Evolutionary conservation across 2,888 invertebrate species (phyloP).

Genomic region (Auanema sp.): DNA sequence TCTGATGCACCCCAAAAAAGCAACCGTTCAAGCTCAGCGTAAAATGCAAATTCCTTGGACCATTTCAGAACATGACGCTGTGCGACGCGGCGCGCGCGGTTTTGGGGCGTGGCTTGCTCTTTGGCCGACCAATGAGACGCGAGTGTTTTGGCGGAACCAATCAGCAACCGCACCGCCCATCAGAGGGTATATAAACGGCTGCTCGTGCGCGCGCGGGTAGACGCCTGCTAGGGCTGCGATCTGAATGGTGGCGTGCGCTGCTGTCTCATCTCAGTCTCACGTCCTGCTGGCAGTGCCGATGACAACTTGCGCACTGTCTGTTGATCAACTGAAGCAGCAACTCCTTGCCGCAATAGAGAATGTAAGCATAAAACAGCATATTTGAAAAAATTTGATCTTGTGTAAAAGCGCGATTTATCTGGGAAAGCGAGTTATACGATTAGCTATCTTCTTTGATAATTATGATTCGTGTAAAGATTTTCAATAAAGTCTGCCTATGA

Average conservation of each 20-base stretch:
- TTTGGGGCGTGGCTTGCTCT: not conserved
- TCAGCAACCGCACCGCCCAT: conserved; percentile 8
- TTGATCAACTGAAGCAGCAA: conserved; percentile 58
- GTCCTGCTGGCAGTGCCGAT: conserved; percentile 43
- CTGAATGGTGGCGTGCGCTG: conserved; percentile 54
- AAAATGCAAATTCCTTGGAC: too few relatives aligned
- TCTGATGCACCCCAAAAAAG: too few relatives aligned
- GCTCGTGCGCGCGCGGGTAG: conserved; percentile 40
- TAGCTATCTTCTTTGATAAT: too few relatives aligned
- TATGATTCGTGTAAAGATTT: too few relatives aligned
- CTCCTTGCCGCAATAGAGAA: conserved; percentile 54
- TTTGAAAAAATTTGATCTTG: too few relatives aligned
- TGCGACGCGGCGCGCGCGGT: conserved; percentile 8
- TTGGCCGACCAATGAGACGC: not conserved
- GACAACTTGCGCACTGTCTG: conserved; percentile 32
- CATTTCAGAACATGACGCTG: not conserved
- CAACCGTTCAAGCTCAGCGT: too few relatives aligned
- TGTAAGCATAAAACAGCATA: conserved; percentile 45
- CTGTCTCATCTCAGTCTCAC: conserved; percentile 39
- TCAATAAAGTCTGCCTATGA: too few relatives aligned
- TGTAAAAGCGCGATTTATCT: too few relatives aligned
- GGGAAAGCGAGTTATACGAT: too few relatives aligned
- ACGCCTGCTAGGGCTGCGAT: conserved; percentile 42
- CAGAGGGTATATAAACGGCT: conserved; percentile 33
- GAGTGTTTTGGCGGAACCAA: not conserved